phyloP scores from a whole-genome alignment of 2,797 vertebrate genomes.

The Sphenodon punctatus region DNA sequence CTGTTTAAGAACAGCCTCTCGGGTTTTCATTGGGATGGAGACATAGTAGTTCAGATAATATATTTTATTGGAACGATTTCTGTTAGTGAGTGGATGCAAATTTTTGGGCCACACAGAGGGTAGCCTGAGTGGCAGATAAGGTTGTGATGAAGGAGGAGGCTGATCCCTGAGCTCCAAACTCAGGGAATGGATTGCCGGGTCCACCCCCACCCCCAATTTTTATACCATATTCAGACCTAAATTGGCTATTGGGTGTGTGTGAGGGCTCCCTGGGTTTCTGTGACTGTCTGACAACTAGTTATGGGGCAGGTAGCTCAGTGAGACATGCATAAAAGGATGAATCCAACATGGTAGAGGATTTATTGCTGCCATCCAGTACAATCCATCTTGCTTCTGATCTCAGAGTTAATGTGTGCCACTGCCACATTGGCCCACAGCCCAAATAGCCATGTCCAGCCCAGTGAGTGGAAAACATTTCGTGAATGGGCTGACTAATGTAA shows the following conservation, averaged over 20 bases:
- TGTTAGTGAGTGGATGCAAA: too few species aligned
- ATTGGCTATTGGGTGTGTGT: not conserved
- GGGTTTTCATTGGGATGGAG: too few species aligned
- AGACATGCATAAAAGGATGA: slow-evolving; percentile 53
- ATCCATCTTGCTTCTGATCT: slow-evolving; percentile 57
- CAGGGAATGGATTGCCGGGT: too few species aligned
- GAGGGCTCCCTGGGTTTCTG: not conserved
- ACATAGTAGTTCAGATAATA: too few species aligned
- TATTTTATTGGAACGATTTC: too few species aligned
- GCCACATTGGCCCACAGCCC: slow-evolving; percentile 33
- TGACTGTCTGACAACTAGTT: not conserved
- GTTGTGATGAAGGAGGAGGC: too few species aligned
- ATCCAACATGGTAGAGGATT: slow-evolving; percentile 49
- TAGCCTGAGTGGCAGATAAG: too few species aligned
- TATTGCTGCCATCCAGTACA: slow-evolving; percentile 34
- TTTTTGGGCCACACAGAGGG: too few species aligned
- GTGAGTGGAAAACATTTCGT: slow-evolving; percentile 34
- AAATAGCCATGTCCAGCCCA: slow-evolving; percentile 39
- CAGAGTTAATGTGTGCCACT: slow-evolving; percentile 49
- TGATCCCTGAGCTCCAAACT: too few species aligned
- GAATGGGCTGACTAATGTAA: slow-evolving; percentile 60
- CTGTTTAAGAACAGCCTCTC: slow-evolving; percentile 3
- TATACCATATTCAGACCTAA: too few species aligned
- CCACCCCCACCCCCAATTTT: too few species aligned
- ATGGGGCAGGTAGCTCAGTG: slow-evolving; percentile 30